Evolutionary conservation across 2,888 invertebrate genomes (phyloP).

Genomic region (Mesorhabditis belari): DNA sequence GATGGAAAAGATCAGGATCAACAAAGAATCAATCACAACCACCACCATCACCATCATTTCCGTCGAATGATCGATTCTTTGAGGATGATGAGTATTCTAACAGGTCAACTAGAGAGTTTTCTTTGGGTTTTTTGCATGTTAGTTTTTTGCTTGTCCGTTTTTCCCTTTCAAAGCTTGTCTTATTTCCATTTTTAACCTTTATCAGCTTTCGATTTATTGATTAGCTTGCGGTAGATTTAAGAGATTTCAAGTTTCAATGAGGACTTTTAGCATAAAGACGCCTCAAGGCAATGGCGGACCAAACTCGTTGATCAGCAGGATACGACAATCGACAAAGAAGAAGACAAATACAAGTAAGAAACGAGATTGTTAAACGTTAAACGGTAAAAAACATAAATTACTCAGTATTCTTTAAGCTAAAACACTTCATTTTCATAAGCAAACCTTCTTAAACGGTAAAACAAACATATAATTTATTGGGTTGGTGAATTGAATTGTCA

Average conservation of each 20-base stretch:
- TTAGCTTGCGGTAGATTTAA: too few species aligned
- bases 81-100: background rate
- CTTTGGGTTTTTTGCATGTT: too few species aligned
- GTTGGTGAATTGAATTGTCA: too few species aligned
- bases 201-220: background rate
- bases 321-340: conserved; percentile 38
- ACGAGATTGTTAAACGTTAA: too few species aligned
- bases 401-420: too few species aligned
- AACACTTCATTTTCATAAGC: too few species aligned
- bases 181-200: background rate
- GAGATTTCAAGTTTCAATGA: too few species aligned
- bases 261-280: conserved; percentile 6
- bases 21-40: background rate
- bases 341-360: conserved; percentile 1
- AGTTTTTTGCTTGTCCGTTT: too few species aligned
- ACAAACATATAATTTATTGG: too few species aligned
- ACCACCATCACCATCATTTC: background rate
- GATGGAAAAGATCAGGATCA: conserved; percentile 5
- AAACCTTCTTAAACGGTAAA: too few species aligned
- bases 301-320: conserved; percentile 32
- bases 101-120: background rate
- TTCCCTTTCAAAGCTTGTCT: background rate
- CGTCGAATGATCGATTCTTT: too few species aligned
- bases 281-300: conserved; percentile 25
- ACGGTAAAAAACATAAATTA: too few species aligned